These are phyloP conservation scores for Globia sparganii DNA, from an alignment of 2,888 invertebrate species.

Conservation along the genomic window DNA sequence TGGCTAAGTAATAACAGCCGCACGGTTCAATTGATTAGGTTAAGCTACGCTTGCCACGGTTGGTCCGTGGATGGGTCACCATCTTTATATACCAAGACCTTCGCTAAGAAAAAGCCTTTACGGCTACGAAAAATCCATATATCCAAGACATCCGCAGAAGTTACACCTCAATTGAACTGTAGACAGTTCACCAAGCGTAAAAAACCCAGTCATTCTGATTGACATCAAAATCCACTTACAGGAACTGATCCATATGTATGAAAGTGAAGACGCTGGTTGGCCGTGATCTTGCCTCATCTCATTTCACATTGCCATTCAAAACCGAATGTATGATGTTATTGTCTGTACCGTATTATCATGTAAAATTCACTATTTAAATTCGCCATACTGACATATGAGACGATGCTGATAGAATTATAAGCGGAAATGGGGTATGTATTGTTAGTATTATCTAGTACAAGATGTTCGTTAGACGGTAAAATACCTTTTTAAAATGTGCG, in stretches of 20 bases:
- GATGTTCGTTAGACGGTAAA: not conserved
- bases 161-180: not conserved
- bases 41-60: too few relatives aligned
- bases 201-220: not conserved
- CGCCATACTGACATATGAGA: conserved; percentile 19
- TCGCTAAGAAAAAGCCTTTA: not conserved
- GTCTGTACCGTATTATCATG: conserved; percentile 53
- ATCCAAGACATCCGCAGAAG: not conserved
- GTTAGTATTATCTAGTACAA: not conserved
- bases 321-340: conserved; percentile 50
- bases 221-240: not conserved
- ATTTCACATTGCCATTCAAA: conserved; percentile 46
- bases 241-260: conserved; percentile 41
- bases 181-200: not conserved
- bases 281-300: conserved; percentile 58
- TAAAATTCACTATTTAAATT: conserved; percentile 57
- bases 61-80: too few relatives aligned
- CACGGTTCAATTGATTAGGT: too few relatives aligned
- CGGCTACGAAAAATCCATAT: not conserved
- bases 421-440: conserved; percentile 15
- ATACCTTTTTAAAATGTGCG: too few relatives aligned
- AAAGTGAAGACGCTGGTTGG: conserved; percentile 22
- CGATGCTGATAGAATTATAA: conserved; percentile 44
- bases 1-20: too few relatives aligned
- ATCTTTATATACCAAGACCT: too few relatives aligned